A percentile compares a stretch with the other conserved stretches of the same genome.
Conservation (phyloP, 1,140 invertebrate species). For the Lepeophtheirus salmonis region DNA sequence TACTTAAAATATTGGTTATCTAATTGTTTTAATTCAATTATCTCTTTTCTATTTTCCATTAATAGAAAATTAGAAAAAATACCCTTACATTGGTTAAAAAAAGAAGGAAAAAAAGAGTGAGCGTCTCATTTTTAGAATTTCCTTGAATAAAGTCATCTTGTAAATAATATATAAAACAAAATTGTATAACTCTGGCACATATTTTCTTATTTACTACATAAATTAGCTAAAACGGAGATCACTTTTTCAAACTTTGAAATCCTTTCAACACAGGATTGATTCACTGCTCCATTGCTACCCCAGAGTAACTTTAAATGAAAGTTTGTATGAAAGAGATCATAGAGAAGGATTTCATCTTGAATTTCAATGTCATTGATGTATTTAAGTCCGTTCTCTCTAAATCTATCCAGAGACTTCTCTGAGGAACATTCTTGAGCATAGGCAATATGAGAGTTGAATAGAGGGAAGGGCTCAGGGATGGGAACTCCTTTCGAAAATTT, state of each 20-base stretch:
- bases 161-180: too few species aligned
- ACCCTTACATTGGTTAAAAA: too few species aligned
- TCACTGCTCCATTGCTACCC: background rate
- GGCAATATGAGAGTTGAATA: background rate
- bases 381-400: background rate
- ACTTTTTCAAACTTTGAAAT: slow-evolving; percentile 8
- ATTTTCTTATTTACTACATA: slow-evolving; percentile 6
- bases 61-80: too few species aligned
- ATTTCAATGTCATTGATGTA: background rate
- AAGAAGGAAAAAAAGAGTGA: too few species aligned
- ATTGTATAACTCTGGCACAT: too few species aligned
- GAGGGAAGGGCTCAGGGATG: background rate
- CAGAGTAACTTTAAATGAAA: slow-evolving; percentile 8
- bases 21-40: too few species aligned
- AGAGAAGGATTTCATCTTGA: background rate
- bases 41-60: too few species aligned
- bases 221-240: background rate
- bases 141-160: too few species aligned
- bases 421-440: background rate
- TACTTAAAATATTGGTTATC: too few species aligned
- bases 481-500: background rate
- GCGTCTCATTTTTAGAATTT: too few species aligned
- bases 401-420: background rate
- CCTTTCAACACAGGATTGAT: background rate
- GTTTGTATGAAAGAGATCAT: background rate